phyloP scores from a whole-genome alignment of 2,797 vertebrate species.

The Ambastaia sidthimunki region DNA sequence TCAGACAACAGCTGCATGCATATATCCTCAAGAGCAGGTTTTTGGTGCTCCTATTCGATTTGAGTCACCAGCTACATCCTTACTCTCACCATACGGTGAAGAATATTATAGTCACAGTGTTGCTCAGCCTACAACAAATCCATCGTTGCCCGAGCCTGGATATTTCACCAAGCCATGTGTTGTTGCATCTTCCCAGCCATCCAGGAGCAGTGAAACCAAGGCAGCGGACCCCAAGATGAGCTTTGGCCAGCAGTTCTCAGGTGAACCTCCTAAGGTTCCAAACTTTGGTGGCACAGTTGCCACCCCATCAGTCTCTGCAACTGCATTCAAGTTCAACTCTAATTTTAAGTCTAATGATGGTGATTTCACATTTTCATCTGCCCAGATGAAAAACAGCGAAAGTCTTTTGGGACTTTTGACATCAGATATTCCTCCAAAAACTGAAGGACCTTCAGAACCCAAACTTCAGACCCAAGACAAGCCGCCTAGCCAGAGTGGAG shows the following conservation, averaged over 20 bases:
- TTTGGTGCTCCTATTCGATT: constrained; percentile 88
- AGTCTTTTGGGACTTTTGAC: constrained; percentile 92
- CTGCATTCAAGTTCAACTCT: constrained; percentile 95
- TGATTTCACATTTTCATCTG: constrained; percentile 92
- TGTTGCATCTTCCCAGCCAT: constrained; percentile 73
- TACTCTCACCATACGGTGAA: constrained; percentile 91
- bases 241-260: constrained; percentile 81
- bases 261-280: constrained; percentile 82
- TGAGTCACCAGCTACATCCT: constrained; percentile 87
- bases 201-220: constrained; percentile 85
- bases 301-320: constrained; percentile 73
- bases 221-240: constrained; percentile 84
- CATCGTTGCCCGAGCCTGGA: constrained; percentile 92
- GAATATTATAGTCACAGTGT: constrained; percentile 89
- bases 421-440: constrained; percentile 85
- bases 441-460: constrained; percentile 75
- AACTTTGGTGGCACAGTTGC: constrained; percentile 76
- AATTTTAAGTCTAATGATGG: constrained; percentile 98
- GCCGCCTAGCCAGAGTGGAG: constrained; percentile 69
- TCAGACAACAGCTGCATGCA: constrained; percentile 87
- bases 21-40: constrained; percentile 91
- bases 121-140: constrained; percentile 87
- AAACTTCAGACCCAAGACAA: constrained; percentile 73
- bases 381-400: constrained; percentile 84
- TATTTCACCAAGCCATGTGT: constrained; percentile 93